A percentile compares a stretch with the other conserved stretches of the same genome.
phyloP scores from a whole-genome alignment of 2,113 vertebrate species.

The Phocoena sinus region DNA sequence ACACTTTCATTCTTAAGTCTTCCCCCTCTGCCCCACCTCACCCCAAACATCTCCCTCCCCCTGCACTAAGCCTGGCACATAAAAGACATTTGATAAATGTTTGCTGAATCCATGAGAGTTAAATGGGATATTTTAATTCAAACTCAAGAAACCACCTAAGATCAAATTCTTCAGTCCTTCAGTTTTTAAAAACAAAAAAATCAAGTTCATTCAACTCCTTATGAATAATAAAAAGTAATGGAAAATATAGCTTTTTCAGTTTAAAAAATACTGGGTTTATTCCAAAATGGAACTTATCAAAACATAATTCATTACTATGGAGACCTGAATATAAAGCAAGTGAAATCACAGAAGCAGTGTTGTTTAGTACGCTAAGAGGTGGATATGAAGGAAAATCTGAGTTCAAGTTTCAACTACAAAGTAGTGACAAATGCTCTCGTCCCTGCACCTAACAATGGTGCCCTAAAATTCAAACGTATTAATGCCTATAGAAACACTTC shows the following conservation, averaged over 20 bases:
- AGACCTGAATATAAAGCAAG: constrained; percentile 12
- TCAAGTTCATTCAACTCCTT: background rate
- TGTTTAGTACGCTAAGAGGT: background rate
- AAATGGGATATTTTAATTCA: background rate
- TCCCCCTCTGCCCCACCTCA: rapidly evolving
- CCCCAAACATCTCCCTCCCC: background rate
- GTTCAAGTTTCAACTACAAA: constrained; percentile 12
- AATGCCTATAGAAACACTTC: constrained; percentile 7
- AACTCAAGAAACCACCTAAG: constrained; percentile 14
- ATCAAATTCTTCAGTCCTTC: constrained; percentile 40
- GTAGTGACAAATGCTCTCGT: background rate
- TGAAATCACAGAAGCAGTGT: constrained; percentile 11
- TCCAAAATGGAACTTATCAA: constrained; percentile 10
- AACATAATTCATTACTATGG: constrained; percentile 2
- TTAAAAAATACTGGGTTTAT: constrained; percentile 2
- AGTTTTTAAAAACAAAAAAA: constrained; percentile 6
- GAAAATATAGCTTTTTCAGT: background rate
- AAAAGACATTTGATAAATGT: background rate
- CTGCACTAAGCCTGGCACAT: background rate
- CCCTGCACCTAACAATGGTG: background rate
- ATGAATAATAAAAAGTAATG: background rate
- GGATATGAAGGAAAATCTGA: constrained; percentile 8
- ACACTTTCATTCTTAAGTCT: background rate
- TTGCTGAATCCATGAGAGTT: background rate
- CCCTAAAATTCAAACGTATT: background rate